phyloP scores from a whole-genome alignment of 2,888 invertebrate species.

The Acanthosepion pharaonis region DNA sequence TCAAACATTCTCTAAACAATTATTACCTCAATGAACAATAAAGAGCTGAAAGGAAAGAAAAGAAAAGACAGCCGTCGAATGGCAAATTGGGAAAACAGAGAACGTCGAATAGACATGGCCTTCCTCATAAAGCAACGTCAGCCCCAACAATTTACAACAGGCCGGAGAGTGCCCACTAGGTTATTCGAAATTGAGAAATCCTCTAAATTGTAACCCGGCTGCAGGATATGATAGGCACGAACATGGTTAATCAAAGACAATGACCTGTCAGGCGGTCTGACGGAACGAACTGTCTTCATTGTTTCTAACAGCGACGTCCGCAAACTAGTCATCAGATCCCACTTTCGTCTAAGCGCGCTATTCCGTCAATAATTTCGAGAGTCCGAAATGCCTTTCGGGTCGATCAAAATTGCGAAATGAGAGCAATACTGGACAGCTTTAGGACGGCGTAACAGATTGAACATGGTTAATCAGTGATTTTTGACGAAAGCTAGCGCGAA shows the following conservation, averaged over 20 bases:
- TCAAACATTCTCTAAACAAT: background rate
- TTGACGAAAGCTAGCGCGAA: conserved; percentile 16
- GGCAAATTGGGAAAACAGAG: background rate
- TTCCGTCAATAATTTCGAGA: conserved; percentile 33
- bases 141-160: background rate
- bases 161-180: background rate
- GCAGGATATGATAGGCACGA: background rate
- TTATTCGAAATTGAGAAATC: background rate
- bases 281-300: conserved; percentile 33
- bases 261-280: conserved; percentile 12
- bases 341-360: conserved; percentile 3
- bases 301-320: background rate
- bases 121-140: background rate
- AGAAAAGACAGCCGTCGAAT: background rate
- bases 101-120: background rate
- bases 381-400: conserved; percentile 33
- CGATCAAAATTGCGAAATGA: conserved; percentile 33
- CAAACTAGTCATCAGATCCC: conserved; percentile 9
- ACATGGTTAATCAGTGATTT: conserved; percentile 10
- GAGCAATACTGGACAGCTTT: too few species aligned
- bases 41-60: background rate
- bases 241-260: conserved; percentile 33
- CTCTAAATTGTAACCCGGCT: background rate
- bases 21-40: background rate
- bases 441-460: background rate